Evolutionary conservation across 2,113 vertebrate genomes (phyloP).

Genomic region (Leptocoma aspasia): DNA sequence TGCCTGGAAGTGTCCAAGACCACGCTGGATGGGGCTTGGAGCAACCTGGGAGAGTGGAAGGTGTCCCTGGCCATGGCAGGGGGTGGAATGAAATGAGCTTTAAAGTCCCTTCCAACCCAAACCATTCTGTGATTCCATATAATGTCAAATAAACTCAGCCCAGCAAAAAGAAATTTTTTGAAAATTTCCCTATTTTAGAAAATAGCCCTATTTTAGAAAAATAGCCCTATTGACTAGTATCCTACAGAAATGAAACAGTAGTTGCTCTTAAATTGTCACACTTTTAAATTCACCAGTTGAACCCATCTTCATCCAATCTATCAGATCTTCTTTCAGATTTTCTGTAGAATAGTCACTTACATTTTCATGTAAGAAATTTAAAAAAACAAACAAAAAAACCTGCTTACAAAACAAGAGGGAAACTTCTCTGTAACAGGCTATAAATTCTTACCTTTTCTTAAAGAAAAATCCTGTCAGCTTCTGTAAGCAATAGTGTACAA

Average conservation of each 20-base stretch:
- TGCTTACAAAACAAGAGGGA: not conserved
- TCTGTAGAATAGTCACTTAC: not conserved
- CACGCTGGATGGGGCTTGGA: accelerated
- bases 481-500: not conserved
- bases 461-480: not conserved
- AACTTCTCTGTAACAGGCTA: not conserved
- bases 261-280: not conserved
- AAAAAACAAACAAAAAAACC: not conserved
- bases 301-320: not conserved
- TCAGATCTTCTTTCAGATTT: not conserved
- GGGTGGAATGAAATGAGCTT: not conserved
- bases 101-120: not conserved
- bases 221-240: not conserved
- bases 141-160: not conserved
- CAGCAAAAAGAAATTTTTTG: not conserved
- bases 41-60: not conserved
- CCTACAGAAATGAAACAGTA: not conserved
- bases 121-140: not conserved
- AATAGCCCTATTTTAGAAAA: no score
- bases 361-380: not conserved
- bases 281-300: not conserved
- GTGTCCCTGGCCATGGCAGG: not conserved
- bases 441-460: not conserved
- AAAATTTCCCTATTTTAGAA: no score
- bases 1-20: not conserved